phyloP scores from a whole-genome alignment of 2,888 invertebrate species.

The Limnephilus marmoratus region DNA sequence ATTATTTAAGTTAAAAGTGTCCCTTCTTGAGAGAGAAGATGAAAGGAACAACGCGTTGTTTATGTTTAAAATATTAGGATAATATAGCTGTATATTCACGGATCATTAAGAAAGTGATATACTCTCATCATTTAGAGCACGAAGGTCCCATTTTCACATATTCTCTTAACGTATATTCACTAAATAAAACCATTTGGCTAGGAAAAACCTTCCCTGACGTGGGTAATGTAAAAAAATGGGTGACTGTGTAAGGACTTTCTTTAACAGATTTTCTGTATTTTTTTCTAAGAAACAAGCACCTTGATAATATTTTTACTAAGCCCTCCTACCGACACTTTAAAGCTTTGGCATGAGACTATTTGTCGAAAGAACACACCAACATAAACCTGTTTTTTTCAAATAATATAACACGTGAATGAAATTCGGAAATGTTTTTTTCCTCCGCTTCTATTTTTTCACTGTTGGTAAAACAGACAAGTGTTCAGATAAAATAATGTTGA shows the following conservation, averaged over 20 bases:
- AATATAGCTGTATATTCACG: neutral
- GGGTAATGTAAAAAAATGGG: constrained; percentile 23
- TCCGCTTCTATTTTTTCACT: neutral
- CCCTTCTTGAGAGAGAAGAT: neutral
- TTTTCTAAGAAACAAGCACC: neutral
- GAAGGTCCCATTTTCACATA: neutral
- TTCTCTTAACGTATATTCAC: constrained; percentile 8
- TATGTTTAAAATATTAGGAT: neutral
- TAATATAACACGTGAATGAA: neutral
- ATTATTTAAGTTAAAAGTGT: neutral
- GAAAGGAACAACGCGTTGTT: neutral
- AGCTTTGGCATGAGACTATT: neutral
- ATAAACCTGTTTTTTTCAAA: constrained; percentile 10
- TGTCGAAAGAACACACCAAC: neutral
- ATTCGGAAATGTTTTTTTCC: neutral
- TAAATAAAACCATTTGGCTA: constrained; percentile 12
- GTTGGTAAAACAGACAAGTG: neutral
- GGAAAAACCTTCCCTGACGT: neutral
- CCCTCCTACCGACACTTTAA: neutral
- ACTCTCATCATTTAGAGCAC: constrained; percentile 2
- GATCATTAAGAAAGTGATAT: constrained; percentile 11
- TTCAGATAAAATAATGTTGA: neutral
- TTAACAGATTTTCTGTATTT: neutral
- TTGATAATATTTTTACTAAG: neutral
- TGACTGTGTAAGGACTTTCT: neutral